Evolutionary conservation across 2,113 vertebrate species (phyloP), one percentile per base, ranked within the genome.

Genomic region (Promerops cafer): DNA sequence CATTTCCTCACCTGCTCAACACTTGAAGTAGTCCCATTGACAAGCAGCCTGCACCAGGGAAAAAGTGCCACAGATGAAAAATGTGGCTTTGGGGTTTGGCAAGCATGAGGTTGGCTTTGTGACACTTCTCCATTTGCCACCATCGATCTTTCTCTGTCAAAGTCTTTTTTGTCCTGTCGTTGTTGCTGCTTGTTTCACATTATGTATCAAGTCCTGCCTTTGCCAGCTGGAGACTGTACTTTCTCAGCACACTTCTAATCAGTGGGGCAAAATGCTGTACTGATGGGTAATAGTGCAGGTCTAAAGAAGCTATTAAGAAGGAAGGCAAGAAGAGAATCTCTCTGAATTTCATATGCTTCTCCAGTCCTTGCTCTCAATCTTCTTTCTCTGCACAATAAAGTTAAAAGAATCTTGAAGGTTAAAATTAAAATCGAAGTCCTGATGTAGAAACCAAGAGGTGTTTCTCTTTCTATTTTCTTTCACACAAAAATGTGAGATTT

Each of bases 121-220:
- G 93, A 97, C 94, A 89, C 84, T 92, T 94, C 85, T 70, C 60
- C 66, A 33, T 87, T 95, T 96, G 84, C 81, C 49, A 59, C 71
- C 79, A 97, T 98, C 92, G 31, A 71, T 98, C 97, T 98, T 95
- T 45, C 40, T 68, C 53, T 84, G 93, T 96, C 96, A 84, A 74
- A 75, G 70, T 72, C 71, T 44, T 96, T 90, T 94, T 90, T 83
- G 72, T 92, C 68, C 71, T 82, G 65, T 87, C 76, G 21, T 74
- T 89, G 84, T 87, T 92, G 40, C 57, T 70, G 60, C 85, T 95
- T 56, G 13, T 71, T 96, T 91, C 52, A 64, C 27, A 19, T 50
- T 61, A 30, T 45, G 45, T 60, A 59, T 52, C 50, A n/a, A 71
- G 63, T 85, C 71, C 91, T 91, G 79, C 35, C 30, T 91, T 40